phyloP scores from a whole-genome alignment of 1,140 invertebrate species.

The Oppia nitens region DNA sequence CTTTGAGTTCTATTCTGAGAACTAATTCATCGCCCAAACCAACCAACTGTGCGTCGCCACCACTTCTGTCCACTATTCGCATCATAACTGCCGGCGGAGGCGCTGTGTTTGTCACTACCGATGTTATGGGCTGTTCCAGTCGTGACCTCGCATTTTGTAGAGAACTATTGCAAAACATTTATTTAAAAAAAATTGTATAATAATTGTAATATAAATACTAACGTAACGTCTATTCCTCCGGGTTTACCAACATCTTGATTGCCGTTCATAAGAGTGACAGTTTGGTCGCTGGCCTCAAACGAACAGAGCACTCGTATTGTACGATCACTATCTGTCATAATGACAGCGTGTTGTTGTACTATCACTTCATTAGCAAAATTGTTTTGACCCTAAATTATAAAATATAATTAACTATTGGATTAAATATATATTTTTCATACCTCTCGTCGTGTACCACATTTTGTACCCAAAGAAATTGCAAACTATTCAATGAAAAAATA shows the following conservation, averaged over 20 bases:
- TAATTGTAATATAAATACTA: constrained; percentile 19
- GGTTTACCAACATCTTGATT: constrained; percentile 20
- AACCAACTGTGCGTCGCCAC: constrained; percentile 32
- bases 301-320: constrained; percentile 36
- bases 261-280: constrained; percentile 28
- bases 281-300: constrained; percentile 34
- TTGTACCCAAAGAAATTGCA: constrained; percentile 32
- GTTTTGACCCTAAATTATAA: constrained; percentile 26
- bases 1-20: constrained; percentile 33
- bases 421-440: constrained; percentile 19
- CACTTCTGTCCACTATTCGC: constrained; percentile 31
- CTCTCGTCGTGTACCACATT: constrained; percentile 35
- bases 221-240: constrained; percentile 32
- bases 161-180: not conserved
- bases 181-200: not conserved
- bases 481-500: constrained; percentile 21
- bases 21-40: constrained; percentile 34
- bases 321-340: constrained; percentile 36
- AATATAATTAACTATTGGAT: constrained; percentile 1
- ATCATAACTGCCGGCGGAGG: constrained; percentile 35
- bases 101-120: constrained; percentile 35
- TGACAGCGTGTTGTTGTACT: constrained; percentile 36
- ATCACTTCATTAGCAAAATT: constrained; percentile 36
- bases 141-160: constrained; percentile 16
- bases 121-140: constrained; percentile 16